Evolutionary conservation across 2,797 vertebrate genomes (phyloP).

Genomic region (Delichon dasypus): DNA sequence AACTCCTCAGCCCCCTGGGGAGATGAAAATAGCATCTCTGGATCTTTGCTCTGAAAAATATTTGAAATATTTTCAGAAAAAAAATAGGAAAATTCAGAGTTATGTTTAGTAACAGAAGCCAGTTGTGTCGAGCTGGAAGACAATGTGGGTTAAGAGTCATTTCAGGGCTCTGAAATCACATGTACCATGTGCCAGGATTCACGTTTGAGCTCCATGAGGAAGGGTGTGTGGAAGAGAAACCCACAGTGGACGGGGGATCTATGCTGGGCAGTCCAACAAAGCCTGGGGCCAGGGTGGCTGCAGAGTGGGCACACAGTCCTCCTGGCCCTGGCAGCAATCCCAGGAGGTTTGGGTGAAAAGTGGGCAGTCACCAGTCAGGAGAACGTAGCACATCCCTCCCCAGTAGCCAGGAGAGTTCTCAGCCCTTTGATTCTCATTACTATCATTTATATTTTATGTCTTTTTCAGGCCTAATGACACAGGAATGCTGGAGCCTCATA

Average conservation of each 20-base stretch:
- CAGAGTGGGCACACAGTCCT: fast-evolving
- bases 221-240: background rate
- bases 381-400: background rate
- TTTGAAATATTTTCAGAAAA: conserved; percentile 16
- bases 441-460: conserved; percentile 39
- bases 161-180: background rate
- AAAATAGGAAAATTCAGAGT: background rate
- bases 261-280: background rate
- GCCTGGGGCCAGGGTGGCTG: background rate
- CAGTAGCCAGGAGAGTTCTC: fast-evolving
- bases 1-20: background rate
- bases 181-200: fast-evolving
- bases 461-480: conserved; percentile 26
- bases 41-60: conserved; percentile 36
- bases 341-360: fast-evolving
- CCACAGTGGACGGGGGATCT: fast-evolving
- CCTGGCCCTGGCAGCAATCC: background rate
- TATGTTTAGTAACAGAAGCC: background rate
- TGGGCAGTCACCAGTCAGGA: fast-evolving
- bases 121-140: background rate
- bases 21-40: conserved; percentile 35
- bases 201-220: fast-evolving
- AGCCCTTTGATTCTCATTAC: background rate
- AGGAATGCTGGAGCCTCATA: conserved; percentile 19
- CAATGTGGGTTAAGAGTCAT: background rate